Percentiles rank a stretch among this genome's conserved stretches.
Conservation (phyloP, 2,888 invertebrate genomes). For the Drosophila rellima region DNA sequence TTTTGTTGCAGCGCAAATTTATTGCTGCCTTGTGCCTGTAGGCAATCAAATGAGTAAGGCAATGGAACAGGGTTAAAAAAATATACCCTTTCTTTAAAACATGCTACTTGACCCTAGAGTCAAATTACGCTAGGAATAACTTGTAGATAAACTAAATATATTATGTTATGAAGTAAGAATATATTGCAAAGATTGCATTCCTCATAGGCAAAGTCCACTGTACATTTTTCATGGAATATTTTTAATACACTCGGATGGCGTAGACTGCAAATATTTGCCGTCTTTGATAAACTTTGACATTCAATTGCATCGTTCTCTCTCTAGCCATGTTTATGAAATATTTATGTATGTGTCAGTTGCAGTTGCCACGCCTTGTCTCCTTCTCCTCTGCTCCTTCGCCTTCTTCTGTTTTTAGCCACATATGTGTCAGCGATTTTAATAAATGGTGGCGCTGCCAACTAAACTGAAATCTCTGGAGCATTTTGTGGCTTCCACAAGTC, state of each 20-base stretch:
- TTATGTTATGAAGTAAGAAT: background rate
- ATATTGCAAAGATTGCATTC: background rate
- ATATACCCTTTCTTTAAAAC: background rate
- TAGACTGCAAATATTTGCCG: background rate
- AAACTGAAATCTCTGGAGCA: constrained; percentile 53
- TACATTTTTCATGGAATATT: background rate
- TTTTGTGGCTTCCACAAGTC: constrained; percentile 39
- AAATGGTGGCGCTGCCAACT: constrained; percentile 43
- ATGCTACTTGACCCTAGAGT: background rate
- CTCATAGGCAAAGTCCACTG: background rate
- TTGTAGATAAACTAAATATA: background rate
- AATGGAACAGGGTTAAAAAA: background rate
- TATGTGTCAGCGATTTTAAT: constrained; percentile 55
- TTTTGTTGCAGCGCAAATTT: constrained; percentile 30
- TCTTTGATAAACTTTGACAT: constrained; percentile 58
- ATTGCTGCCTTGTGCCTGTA: constrained; percentile 38
- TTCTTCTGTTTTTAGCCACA: background rate
- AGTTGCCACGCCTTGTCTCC: constrained; percentile 16
- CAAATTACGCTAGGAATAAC: background rate
- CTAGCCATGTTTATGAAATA: constrained; percentile 63
- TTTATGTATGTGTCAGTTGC: constrained; percentile 47
- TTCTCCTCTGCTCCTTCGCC: background rate
- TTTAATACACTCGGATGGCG: background rate
- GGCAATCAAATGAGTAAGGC: constrained; percentile 30
- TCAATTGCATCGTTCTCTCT: constrained; percentile 58